Base-by-base conservation (phyloP, 2,113 vertebrate species). In the Pipa parva region DNA sequence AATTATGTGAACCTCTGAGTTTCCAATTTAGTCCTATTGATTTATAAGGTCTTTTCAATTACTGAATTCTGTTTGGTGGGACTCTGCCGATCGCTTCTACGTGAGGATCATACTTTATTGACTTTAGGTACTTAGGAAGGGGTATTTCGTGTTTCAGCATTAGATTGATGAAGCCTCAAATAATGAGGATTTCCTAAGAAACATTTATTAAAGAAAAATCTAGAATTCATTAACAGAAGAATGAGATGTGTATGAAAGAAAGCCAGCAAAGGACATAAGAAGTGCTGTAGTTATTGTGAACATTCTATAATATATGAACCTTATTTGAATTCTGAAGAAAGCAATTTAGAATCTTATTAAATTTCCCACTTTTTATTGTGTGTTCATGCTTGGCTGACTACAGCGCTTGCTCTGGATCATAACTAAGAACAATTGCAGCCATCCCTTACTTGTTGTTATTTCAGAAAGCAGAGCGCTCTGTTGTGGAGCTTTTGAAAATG, bases 31-130 rank as follows among this genome's bases (percentile, higher is more conserved):
- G 72, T 66, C 49, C 74, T 56, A 68, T 83, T 80, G 83, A 85
- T 87, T 85, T 79, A 77, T 76, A 76, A 81, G 67, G 73, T 63
- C 72, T 82, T 81, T 79, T 76, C 80, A 80, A 73, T 81, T 75
- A 63, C 76, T 36, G 78, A 57, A 74, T 76, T 73, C 81, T 80
- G 63, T 78, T 74, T 4, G 1, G 77, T 1, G n/a, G 78, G 76
- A 56, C 65, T 1, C 3, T 1, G 48, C 0, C 3, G 71, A 74
- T 71, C 42, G n/a, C 1, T 6, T 11, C 6, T 66, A 69, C 65
- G 74, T 79, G 79, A 83, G 72, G 22, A 36, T 49, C 77, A 69
- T 74, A 36, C 71, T 63, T 61, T 77, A 74, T 73, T 1, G 67
- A 39, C 58, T 72, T 2, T 51, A 72, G 66, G 71, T 17, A 17